These are phyloP conservation scores for Uropsilus gracilis DNA, from an alignment of 2,113 vertebrate species.

Conservation along the genomic window DNA sequence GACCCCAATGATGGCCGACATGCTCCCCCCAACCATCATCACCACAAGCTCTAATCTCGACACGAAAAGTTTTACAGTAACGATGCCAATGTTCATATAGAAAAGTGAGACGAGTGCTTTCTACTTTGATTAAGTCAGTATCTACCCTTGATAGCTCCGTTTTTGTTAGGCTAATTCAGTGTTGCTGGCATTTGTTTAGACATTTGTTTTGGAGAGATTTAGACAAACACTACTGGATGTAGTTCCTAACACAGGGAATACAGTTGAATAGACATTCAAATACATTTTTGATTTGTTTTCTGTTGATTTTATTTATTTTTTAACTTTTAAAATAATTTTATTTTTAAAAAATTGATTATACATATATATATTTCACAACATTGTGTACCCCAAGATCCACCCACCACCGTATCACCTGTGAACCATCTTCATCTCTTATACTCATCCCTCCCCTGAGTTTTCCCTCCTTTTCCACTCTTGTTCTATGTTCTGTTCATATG, in stretches of 20 bases:
- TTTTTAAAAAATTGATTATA: no score
- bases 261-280: slow-evolving; percentile 7
- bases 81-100: background rate
- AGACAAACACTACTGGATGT: background rate
- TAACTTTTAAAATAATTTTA: no score
- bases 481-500: no score
- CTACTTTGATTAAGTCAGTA: background rate
- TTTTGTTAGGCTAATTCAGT: background rate
- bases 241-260: background rate
- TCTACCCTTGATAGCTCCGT: background rate
- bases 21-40: background rate
- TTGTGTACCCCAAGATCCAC: no score
- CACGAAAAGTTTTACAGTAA: background rate
- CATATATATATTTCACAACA: no score
- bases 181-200: background rate
- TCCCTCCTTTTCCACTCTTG: no score
- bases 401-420: no score
- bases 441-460: no score
- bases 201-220: background rate
- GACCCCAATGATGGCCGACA: background rate
- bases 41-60: background rate
- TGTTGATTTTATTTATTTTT: no score
- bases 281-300: background rate
- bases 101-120: background rate
- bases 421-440: no score